Base-by-base conservation (phyloP, 2,797 vertebrate genomes). In the Acipenser oxyrinchus region DNA sequence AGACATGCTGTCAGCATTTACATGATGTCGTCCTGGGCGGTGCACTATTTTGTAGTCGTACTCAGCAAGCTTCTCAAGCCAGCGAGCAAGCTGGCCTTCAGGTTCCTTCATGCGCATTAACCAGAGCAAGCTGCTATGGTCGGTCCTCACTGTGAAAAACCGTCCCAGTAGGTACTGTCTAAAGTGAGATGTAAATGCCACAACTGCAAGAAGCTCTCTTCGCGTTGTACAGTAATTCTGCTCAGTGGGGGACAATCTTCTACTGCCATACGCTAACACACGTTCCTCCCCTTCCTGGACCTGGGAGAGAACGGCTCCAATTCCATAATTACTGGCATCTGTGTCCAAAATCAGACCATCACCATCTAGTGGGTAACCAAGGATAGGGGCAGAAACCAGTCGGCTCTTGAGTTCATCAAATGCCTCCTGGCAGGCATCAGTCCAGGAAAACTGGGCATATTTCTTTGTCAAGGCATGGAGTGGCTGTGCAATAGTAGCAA, bases 151-250 rank as follows among this genome's bases (percentile, higher is more conserved):
- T 9, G 11, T 18, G 60, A 61, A 61, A 23, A 37, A 23, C n/a
- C 60, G 6, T 10, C 60, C 60, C 10, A 13, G 6, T 8, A 15
- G 60, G 15, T 7, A 15, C 60, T 61, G 3, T 61, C n/a, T 13
- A 37, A 61, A 23, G 11, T 61, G n/a, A 9, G 49, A 58, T 0
- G 63, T 73, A 51, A 75, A 78, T 1, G 72, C 75, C 1, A 78
- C 75, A 0, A 76, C 51, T 0, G 73, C 74, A 1, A 73, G 52
- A 0, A 75, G 49, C 10, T 79, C 69, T 0, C 66, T 23, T 5
- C 49, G 0, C 18, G 18, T 18, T 6, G 76, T 76, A 23, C 74
- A 77, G 23, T 75, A 75, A 6, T 78, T 75, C 6, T 71, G 73
- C 11, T 73, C 67, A 0, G 72, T 67, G 5, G 59, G 58, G 0